These are phyloP conservation scores for Diaphora mendica DNA, from an alignment of 2,888 invertebrate genomes.

Conservation along the genomic window DNA sequence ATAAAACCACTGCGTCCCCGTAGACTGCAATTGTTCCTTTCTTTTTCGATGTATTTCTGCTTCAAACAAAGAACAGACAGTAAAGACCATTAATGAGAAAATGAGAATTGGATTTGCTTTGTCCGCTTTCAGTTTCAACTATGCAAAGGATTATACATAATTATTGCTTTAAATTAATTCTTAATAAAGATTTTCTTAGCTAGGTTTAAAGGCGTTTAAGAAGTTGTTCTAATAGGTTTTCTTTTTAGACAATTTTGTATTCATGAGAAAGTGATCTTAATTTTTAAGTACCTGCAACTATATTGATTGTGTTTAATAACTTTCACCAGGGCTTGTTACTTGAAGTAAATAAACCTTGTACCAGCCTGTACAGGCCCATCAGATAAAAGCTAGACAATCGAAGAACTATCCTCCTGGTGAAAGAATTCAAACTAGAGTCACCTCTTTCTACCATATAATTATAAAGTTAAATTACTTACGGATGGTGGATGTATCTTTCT, in stretches of 20 bases:
- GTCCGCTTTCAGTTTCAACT: slow-evolving; percentile 63
- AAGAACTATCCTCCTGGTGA: too few relatives aligned
- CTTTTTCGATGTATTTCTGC: slow-evolving; percentile 64
- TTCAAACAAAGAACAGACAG: slow-evolving; percentile 70
- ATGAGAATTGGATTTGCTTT: slow-evolving; percentile 79
- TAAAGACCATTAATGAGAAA: slow-evolving; percentile 76
- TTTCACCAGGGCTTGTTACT: too few relatives aligned
- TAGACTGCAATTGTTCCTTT: slow-evolving; percentile 52
- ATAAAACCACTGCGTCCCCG: slow-evolving; percentile 43
- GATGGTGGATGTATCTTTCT: too few relatives aligned
- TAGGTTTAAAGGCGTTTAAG: neutral
- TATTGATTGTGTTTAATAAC: too few relatives aligned
- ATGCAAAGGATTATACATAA: slow-evolving; percentile 53
- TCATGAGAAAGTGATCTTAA: neutral
- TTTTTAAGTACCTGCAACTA: too few relatives aligned
- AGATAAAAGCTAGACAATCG: too few relatives aligned
- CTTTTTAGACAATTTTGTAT: neutral
- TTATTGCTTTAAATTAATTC: slow-evolving; percentile 46
- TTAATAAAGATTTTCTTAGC: neutral
- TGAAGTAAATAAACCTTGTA: too few relatives aligned
- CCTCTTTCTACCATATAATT: too few relatives aligned
- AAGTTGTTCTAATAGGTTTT: neutral
- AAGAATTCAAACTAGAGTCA: too few relatives aligned
- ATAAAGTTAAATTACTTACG: too few relatives aligned
- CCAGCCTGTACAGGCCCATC: too few relatives aligned